phyloP scores from a whole-genome alignment of 2,888 invertebrate species.

The Malthinus seriepunctatus region DNA sequence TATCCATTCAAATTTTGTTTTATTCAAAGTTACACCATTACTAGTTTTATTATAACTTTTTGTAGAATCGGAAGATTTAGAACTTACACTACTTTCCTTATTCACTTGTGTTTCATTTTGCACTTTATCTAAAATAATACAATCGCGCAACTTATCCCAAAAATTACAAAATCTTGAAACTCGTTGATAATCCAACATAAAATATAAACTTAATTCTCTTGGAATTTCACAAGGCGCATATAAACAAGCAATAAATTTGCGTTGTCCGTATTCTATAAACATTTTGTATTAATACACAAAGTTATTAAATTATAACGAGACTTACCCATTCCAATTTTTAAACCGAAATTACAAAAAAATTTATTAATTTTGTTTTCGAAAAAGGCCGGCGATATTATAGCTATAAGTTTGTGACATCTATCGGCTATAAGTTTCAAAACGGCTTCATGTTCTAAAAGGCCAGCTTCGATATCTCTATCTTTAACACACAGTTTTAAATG shows the following conservation, averaged over 20 bases:
- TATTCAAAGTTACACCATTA: too few relatives aligned
- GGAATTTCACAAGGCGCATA: slow-evolving; percentile 69
- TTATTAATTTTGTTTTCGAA: slow-evolving; percentile 72
- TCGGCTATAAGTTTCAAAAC: slow-evolving; percentile 73
- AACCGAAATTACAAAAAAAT: slow-evolving; percentile 82
- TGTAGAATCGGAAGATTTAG: too few relatives aligned
- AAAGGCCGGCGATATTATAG: slow-evolving; percentile 78
- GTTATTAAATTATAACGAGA: background rate
- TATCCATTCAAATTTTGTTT: too few relatives aligned
- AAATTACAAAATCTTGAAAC: slow-evolving; percentile 64
- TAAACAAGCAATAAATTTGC: slow-evolving; percentile 52
- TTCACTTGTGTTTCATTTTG: background rate
- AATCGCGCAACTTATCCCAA: slow-evolving; percentile 69
- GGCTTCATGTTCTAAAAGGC: slow-evolving; percentile 72
- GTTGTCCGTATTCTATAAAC: background rate
- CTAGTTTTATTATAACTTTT: too few relatives aligned
- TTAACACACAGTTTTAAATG: slow-evolving; percentile 73
- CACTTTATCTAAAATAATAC: slow-evolving; percentile 49
- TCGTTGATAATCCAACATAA: slow-evolving; percentile 64
- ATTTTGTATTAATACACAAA: background rate
- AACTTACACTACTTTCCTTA: too few relatives aligned
- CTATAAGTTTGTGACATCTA: slow-evolving; percentile 77
- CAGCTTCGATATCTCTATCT: slow-evolving; percentile 72
- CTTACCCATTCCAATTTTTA: slow-evolving; percentile 77
- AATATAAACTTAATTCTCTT: slow-evolving; percentile 66